A percentile compares a stretch with the other conserved stretches of the same genome.
Conservation (phyloP, 53 echinoderm and acorn worm species). For the Arbacia lixula region DNA sequence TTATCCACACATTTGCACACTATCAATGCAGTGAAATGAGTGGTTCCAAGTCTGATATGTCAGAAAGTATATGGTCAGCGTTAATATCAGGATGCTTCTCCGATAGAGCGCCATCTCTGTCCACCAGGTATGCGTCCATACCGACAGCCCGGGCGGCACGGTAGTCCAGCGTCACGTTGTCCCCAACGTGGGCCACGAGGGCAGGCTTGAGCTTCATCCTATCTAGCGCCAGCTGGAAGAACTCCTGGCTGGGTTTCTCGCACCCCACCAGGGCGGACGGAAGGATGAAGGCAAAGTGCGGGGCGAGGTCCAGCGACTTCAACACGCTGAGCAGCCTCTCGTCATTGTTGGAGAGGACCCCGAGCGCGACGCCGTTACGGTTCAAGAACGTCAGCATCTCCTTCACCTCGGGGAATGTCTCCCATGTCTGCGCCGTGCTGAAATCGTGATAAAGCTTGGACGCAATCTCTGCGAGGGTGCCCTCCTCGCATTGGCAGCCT, state of each 20-base stretch:
- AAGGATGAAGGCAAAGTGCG: constrained; percentile 83
- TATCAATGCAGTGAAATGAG: constrained; percentile 24
- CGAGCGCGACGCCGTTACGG: constrained; percentile 77
- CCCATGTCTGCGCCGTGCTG: constrained; percentile 68
- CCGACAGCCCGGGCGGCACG: constrained; percentile 74
- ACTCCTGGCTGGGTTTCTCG: constrained; percentile 76
- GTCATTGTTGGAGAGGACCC: constrained; percentile 89
- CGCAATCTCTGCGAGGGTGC: constrained; percentile 59
- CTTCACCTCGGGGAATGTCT: constrained; percentile 87
- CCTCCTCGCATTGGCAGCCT: constrained; percentile 51
- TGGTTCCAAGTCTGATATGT: constrained; percentile 67
- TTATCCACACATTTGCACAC: too few species aligned
- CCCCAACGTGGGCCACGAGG: constrained; percentile 82
- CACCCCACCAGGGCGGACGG: constrained; percentile 65
- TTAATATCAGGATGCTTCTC: constrained; percentile 59
- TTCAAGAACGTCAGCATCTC: constrained; percentile 79
- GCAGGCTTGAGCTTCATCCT: constrained; percentile 61
- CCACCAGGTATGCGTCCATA: constrained; percentile 77
- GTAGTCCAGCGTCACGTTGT: constrained; percentile 77
- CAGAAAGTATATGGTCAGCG: constrained; percentile 61
- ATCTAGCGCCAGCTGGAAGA: constrained; percentile 79
- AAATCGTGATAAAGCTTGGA: constrained; percentile 73
- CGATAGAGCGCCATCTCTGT: constrained; percentile 61
- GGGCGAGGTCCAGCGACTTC: constrained; percentile 63
- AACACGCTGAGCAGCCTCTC: constrained; percentile 69